These are phyloP conservation scores for Chionoecetes opilio DNA, from an alignment of 1,140 invertebrate species.

Conservation along the genomic window DNA sequence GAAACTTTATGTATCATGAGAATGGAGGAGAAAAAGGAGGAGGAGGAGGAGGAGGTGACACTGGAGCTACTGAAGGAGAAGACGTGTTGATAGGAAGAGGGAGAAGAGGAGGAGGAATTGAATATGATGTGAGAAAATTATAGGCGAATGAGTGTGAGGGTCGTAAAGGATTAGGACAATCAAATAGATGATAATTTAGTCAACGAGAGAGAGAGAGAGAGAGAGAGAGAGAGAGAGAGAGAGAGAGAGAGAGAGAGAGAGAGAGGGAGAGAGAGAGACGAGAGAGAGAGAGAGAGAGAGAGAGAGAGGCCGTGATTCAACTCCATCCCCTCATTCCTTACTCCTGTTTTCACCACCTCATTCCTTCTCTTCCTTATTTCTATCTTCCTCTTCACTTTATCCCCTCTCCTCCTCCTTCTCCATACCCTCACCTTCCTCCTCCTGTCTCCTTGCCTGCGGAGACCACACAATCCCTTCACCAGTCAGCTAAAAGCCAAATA, in stretches of 20 bases:
- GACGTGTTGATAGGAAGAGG: too few species aligned
- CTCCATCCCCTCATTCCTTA: not conserved
- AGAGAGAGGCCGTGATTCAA: not conserved
- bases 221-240: not conserved
- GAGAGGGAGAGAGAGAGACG: constrained; percentile 61
- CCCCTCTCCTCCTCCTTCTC: not conserved
- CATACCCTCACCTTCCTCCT: not conserved
- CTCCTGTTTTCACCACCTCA: not conserved
- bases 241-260: constrained; percentile 58
- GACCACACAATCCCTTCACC: constrained; percentile 6
- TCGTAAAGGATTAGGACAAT: not conserved
- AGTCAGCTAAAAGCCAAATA: constrained; percentile 29
- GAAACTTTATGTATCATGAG: not conserved
- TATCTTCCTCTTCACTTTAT: not conserved
- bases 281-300: constrained; percentile 54
- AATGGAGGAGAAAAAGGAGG: not conserved
- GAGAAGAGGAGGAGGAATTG: not conserved
- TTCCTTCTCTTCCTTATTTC: not conserved
- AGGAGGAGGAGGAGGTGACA: not conserved
- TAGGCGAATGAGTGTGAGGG: not conserved
- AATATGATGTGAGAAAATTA: not conserved
- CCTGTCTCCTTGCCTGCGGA: not conserved
- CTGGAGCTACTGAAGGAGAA: too few species aligned
- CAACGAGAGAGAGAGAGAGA: not conserved
- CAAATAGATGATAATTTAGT: not conserved